Evolutionary conservation across 2,888 invertebrate species (phyloP), one percentile per base, ranked within the genome.

Genomic region (Pyrgus malvae): DNA sequence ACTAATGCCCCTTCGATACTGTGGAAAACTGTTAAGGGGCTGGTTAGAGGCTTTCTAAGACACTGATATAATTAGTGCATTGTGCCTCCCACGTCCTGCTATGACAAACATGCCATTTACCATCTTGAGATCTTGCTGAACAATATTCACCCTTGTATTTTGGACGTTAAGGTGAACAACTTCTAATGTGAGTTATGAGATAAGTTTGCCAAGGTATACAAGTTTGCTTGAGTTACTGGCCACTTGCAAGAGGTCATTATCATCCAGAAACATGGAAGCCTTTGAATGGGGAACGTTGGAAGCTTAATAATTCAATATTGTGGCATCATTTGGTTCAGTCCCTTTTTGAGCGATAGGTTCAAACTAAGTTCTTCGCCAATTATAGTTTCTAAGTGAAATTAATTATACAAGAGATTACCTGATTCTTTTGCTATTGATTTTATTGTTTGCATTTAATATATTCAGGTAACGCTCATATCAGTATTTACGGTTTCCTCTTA

Each of bases 11-110:
- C 78, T 78, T 63, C 84, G 73, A 84, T 84, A 83, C 84, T 69
- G 73, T 76, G 86, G 83, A 89, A 90, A 90, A 89, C 87, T 88
- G 89, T 88, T 89, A 89, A 89, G 90, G 89, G 89, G 88, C 77
- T 84, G 86, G 86, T 86, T 86, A 82, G 86, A 67, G 83, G 88
- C 88, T 87, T 88, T 84, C 89, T 85, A 83, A 88, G 88, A 86
- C 79, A 76, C 80, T 89, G 88, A 90, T 89, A 83, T 86, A 79
- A 86, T 90, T 89, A 90, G 86, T 86, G 80, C 81, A 86, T 85
- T 85, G 83, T 85, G 70, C 84, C 79, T 76, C 74, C 74, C 76
- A 78, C 78, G 77, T 77, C 72, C 78, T 76, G 76, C 71, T 74
- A 51, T 54, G 54, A 41, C 54, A 46, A 54, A 33, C 12, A 33